Base-by-base conservation (phyloP, 1,140 invertebrate genomes). In the Rhagoletis zephyria region DNA sequence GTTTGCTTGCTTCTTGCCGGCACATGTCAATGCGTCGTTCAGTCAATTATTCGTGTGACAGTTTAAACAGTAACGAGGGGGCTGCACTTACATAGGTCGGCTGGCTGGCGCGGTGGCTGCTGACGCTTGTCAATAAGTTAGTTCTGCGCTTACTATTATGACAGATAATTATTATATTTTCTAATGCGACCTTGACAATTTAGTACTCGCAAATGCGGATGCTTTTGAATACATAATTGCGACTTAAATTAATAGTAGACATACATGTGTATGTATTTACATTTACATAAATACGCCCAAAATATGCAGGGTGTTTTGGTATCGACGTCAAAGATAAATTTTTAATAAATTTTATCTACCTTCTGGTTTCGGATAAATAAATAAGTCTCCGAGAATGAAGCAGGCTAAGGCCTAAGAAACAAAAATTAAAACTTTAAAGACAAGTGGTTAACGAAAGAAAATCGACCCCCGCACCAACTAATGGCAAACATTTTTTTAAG, bases 121-220 rank as follows among this genome's bases (percentile, higher is more conserved):
- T 81, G 64, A 7, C 64, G 74, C 6, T 81, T n/a, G 40, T 56
- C 51, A 59, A 81, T 81, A n/a, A 81, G 10, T 81, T 74, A 81
- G 10, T 81, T 74, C 42, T 48, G 10, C 6, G 4, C 3, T 59
- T 10, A 16, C 67, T 9, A 42, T 14, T 70, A 56, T 19, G 74
- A 9, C 7, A 7, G 64, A 4, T 81, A 81, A 81, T 81, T 81
- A 56, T 16, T 81, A 56, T 16, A 81, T 81, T 81, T 81, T 56
- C 74, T 81, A 56, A 56, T 81, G 48, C 30, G 74, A 81, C 74
- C 74, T 81, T 81, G 74, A 81, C 45, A 81, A 81, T 48, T 56
- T 56, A 74, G 42, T n/a, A 56, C 48, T 81, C 56, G 16, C 74
- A 81, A 16, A 59, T 81, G 48, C 48, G 74, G 74, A 59, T 81